Evolutionary conservation across 2,888 invertebrate genomes (phyloP).

Genomic region (Heliconius hortense): DNA sequence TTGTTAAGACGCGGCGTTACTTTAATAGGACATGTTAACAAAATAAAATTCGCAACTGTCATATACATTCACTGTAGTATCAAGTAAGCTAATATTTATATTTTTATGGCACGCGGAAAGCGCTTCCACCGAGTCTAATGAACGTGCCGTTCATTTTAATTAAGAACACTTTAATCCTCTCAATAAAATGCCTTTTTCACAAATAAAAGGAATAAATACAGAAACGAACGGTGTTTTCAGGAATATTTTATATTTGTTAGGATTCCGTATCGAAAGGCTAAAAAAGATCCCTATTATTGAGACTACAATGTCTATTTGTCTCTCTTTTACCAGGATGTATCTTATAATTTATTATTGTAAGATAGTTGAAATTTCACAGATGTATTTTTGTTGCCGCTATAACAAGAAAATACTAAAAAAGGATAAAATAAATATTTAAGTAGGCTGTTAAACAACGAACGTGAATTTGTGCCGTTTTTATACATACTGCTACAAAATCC

Average conservation of each 20-base stretch:
- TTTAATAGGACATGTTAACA: background rate
- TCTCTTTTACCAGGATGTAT: no score
- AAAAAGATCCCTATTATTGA: no score
- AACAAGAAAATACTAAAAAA: no score
- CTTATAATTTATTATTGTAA: no score
- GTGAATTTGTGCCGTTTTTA: no score
- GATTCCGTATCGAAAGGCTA: no score
- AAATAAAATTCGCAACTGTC: background rate
- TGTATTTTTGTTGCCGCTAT: no score
- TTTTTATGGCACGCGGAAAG: constrained; percentile 17
- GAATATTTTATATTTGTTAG: background rate
- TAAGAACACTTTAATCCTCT: constrained; percentile 19
- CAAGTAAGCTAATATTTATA: constrained; percentile 15
- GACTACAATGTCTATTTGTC: no score
- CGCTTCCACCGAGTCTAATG: constrained; percentile 5
- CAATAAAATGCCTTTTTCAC: constrained; percentile 23
- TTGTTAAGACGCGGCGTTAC: background rate
- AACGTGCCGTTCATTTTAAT: constrained; percentile 22
- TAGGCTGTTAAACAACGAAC: no score
- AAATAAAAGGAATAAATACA: constrained; percentile 15
- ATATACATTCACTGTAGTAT: background rate
- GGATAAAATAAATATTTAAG: no score
- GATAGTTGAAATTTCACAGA: no score
- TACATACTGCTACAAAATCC: no score
- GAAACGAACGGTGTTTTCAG: background rate